Percentiles rank a stretch among this genome's conserved stretches.
These are phyloP conservation scores for Orcinus orca DNA, from an alignment of 2,113 vertebrate genomes.

Conservation along the genomic window DNA sequence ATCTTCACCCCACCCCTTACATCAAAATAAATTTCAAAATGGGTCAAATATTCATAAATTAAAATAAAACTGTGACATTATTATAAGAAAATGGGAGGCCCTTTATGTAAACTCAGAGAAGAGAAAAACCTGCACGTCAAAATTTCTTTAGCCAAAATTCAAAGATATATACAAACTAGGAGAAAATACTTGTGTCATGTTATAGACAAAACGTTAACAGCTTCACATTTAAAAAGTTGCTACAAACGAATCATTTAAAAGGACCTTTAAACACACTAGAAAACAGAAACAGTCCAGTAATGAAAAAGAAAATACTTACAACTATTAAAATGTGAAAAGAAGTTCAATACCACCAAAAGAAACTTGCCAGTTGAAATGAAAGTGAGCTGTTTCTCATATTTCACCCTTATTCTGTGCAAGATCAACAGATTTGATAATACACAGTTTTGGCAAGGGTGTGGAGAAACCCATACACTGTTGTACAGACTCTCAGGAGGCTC, in stretches of 20 bases:
- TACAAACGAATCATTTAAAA: conserved; percentile 41
- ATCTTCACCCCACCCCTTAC: background rate
- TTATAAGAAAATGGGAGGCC: background rate
- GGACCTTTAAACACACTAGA: background rate
- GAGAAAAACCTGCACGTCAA: background rate
- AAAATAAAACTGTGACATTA: background rate
- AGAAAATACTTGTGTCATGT: background rate
- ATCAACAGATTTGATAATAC: background rate
- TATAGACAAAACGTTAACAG: background rate
- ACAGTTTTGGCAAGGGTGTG: background rate
- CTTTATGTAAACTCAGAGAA: conserved; percentile 2
- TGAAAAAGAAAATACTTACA: background rate
- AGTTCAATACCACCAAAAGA: background rate
- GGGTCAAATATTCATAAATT: background rate
- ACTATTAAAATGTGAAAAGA: conserved; percentile 13
- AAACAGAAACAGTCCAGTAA: background rate
- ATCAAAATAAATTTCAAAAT: conserved; percentile 33
- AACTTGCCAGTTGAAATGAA: background rate
- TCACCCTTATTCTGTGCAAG: background rate
- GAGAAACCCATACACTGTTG: background rate
- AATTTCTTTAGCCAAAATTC: background rate
- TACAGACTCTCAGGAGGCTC: background rate
- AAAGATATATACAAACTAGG: background rate
- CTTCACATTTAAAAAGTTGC: background rate
- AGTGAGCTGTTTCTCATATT: background rate